Base-by-base conservation (phyloP, 2,888 invertebrate genomes). In the Drosophila glabriapex region DNA sequence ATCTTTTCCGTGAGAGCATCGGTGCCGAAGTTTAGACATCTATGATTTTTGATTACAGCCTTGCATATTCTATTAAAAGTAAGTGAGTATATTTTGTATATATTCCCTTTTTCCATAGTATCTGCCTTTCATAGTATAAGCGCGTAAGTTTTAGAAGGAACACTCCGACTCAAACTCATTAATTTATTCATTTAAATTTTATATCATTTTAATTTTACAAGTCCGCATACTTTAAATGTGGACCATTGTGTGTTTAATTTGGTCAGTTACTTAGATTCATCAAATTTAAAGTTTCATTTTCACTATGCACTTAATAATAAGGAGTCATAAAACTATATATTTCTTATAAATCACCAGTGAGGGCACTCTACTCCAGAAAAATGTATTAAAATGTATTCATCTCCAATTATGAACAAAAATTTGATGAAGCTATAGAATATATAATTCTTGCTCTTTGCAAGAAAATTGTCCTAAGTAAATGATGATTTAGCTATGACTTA, bases 401-500 rank as follows among this genome's bases (percentile, higher is more conserved):
- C 5, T 12, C 22, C 22, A 22, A 22, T 12, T 43, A 22, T 3
- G 22, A 22, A 43, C 43, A 14, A 43, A 43, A 22, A 22, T 6
- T 14, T 43, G 22, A 22, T 22, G 2, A 12, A 12, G 43, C 22
- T n/a, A 41, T 2, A 22, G 22, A 41, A n/a, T 41, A 41, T 41
- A 10, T n/a, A 41, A 22, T n/a, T 41, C 41, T 41, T 10, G n/a
- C 4, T 10, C 1, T 41, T 41, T 2, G 10, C n/a, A 10, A 41
- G 31, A n/a, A n/a, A n/a, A 35, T 35, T 16, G n/a, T 41, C 41
- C 10, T 53, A 46, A 33, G 31, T 31, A 31, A 31, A 41, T 29
- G 19, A 5, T 37, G 10, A 19, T n/a, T 28, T 4, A 22, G 25
- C 10, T 9, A 29, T 49, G 33, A 80, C 89, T 83, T 59, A 89